Evolutionary conservation across 2,797 vertebrate species (phyloP).

Genomic region (Pantherophis alleghaniensis): DNA sequence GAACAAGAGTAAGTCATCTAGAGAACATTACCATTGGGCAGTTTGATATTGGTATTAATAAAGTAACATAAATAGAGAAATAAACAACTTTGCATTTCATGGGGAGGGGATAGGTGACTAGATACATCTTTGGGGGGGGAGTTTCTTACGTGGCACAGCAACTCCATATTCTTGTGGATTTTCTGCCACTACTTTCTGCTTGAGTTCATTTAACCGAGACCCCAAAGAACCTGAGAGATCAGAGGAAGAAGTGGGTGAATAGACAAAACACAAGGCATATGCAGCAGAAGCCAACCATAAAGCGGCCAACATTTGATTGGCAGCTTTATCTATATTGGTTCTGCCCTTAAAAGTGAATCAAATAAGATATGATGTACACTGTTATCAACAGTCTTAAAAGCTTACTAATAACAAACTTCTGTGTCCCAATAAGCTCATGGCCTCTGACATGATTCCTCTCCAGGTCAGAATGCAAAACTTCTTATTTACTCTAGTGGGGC

Average conservation of each 20-base stretch:
- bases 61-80: not conserved
- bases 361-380: not conserved
- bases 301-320: not conserved
- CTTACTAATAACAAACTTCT: not conserved
- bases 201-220: constrained; percentile 86
- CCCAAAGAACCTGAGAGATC: constrained; percentile 84
- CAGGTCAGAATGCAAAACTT: not conserved
- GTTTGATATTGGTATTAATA: not conserved
- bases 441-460: not conserved
- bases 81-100: constrained; percentile 1
- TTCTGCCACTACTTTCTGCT: constrained; percentile 90
- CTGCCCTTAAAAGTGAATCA: not conserved
- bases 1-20: not conserved
- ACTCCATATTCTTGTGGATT: constrained; percentile 85
- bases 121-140: not conserved
- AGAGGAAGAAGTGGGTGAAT: constrained; percentile 7
- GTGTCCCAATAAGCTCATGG: not conserved
- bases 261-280: not conserved
- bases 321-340: not conserved
- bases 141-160: constrained; percentile 89
- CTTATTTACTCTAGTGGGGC: not conserved
- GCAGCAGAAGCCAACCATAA: not conserved
- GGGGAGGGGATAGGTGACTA: not conserved
- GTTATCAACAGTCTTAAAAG: not conserved
- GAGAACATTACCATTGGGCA: not conserved